A percentile compares a stretch with the other conserved stretches of the same genome.
phyloP scores from a whole-genome alignment of 2,888 invertebrate species.

The Scaptomyza reducta region DNA sequence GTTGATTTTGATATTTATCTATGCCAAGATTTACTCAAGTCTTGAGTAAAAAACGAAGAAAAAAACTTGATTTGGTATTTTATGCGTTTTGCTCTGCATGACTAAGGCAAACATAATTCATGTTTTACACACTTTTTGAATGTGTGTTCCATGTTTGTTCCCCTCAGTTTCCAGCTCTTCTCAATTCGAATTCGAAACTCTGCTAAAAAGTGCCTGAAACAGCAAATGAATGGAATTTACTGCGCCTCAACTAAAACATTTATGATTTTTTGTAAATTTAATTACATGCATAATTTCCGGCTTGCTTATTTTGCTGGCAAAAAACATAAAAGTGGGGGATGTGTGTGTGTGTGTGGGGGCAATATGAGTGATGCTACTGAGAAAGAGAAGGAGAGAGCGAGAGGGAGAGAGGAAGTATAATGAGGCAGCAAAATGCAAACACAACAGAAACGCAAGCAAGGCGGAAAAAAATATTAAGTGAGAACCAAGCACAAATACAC shows the following conservation, averaged over 20 bases:
- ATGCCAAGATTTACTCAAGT: neutral
- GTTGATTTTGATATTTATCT: neutral
- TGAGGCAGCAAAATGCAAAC: slow-evolving; percentile 75
- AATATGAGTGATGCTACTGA: slow-evolving; percentile 5
- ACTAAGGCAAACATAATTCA: neutral
- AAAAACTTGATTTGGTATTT: neutral
- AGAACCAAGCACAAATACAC: slow-evolving; percentile 27
- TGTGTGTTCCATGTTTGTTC: neutral
- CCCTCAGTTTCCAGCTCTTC: neutral
- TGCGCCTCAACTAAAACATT: slow-evolving; percentile 27
- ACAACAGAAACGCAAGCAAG: slow-evolving; percentile 62
- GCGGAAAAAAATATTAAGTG: slow-evolving; percentile 66
- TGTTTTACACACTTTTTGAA: neutral
- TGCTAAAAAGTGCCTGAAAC: slow-evolving; percentile 11
- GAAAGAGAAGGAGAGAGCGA: neutral
- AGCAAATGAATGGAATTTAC: slow-evolving; percentile 29
- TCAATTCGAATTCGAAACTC: slow-evolving; percentile 1
- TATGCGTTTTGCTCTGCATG: neutral
- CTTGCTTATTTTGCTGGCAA: slow-evolving; percentile 28
- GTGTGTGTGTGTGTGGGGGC: neutral
- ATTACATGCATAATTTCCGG: slow-evolving; percentile 58
- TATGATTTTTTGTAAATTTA: slow-evolving; percentile 45
- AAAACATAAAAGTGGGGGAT: slow-evolving; percentile 2
- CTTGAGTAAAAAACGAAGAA: neutral
- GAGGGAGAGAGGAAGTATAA: slow-evolving; percentile 37